A percentile compares a stretch with the other conserved stretches of the same genome.
Evolutionary conservation across 2,888 invertebrate species (phyloP).

Genomic region (Xanthia togata): DNA sequence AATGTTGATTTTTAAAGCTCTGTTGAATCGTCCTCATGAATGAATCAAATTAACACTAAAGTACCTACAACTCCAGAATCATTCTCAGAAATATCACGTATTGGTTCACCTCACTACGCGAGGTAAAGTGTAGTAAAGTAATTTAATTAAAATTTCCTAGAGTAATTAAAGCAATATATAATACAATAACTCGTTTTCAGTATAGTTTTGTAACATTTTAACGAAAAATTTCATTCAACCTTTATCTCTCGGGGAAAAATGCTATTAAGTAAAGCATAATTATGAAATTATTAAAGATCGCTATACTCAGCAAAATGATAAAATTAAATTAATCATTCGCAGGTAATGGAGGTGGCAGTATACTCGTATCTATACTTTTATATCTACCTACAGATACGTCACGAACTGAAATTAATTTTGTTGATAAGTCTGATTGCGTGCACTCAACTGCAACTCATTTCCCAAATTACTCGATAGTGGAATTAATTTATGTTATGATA

Average conservation of each 20-base stretch:
- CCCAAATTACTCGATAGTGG: constrained; percentile 33
- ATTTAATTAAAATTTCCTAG: neutral
- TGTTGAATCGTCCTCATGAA: neutral
- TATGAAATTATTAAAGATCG: neutral
- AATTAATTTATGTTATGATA: constrained; percentile 18
- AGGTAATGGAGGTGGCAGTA: neutral
- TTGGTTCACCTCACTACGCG: neutral
- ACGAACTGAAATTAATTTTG: constrained; percentile 49
- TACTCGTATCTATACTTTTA: neutral
- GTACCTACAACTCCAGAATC: neutral
- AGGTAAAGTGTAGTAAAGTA: neutral
- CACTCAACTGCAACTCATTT: constrained; percentile 46
- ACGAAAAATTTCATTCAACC: neutral
- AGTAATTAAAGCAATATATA: neutral
- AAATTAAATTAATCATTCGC: constrained; percentile 20
- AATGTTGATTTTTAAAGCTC: neutral
- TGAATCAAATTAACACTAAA: neutral
- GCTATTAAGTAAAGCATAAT: neutral
- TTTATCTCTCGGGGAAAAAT: too few relatives aligned
- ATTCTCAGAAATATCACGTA: neutral
- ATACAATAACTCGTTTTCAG: neutral
- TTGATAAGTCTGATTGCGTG: constrained; percentile 49
- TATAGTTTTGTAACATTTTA: neutral
- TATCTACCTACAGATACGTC: neutral
- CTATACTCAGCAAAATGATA: neutral